These are phyloP conservation scores for Nixonia krombeini DNA, from an alignment of 1,140 invertebrate genomes.

Conservation along the genomic window DNA sequence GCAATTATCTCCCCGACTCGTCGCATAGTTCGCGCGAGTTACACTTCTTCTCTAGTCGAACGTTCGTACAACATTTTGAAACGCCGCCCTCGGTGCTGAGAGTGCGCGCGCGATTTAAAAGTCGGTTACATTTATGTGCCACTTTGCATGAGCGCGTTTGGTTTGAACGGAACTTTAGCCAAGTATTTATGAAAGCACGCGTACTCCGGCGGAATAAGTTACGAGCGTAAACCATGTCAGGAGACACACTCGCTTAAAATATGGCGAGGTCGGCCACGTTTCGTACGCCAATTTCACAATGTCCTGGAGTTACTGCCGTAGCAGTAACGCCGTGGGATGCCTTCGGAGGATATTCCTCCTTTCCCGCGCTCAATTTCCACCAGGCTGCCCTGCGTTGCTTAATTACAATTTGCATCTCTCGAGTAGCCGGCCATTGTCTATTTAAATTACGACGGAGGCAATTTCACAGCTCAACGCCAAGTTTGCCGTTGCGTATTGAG, in stretches of 20 bases:
- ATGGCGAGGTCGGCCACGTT: constrained; percentile 49
- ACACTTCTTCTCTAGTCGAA: no score
- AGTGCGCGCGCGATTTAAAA: no score
- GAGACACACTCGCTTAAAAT: constrained; percentile 52
- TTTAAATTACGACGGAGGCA: not conserved
- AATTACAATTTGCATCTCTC: constrained; percentile 3
- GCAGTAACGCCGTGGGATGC: constrained; percentile 46
- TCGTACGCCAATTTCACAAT: constrained; percentile 49
- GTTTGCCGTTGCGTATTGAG: not conserved
- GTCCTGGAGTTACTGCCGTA: constrained; percentile 45
- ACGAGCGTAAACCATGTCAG: constrained; percentile 52
- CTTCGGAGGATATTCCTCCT: constrained; percentile 33
- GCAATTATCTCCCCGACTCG: no score
- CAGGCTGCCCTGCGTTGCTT: constrained; percentile 1
- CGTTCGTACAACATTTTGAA: constrained; percentile 33
- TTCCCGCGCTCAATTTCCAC: not conserved
- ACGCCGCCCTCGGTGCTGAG: no score
- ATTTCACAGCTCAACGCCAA: constrained; percentile 2
- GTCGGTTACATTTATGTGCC: constrained; percentile 36
- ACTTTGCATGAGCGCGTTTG: constrained; percentile 43
- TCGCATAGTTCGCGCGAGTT: no score
- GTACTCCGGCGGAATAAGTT: constrained; percentile 51
- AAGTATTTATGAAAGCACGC: constrained; percentile 52
- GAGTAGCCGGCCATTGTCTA: not conserved
- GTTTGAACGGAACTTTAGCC: constrained; percentile 48